These are phyloP conservation scores for Carterocephalus palaemon DNA, from an alignment of 2,888 invertebrate genomes.

Conservation along the genomic window DNA sequence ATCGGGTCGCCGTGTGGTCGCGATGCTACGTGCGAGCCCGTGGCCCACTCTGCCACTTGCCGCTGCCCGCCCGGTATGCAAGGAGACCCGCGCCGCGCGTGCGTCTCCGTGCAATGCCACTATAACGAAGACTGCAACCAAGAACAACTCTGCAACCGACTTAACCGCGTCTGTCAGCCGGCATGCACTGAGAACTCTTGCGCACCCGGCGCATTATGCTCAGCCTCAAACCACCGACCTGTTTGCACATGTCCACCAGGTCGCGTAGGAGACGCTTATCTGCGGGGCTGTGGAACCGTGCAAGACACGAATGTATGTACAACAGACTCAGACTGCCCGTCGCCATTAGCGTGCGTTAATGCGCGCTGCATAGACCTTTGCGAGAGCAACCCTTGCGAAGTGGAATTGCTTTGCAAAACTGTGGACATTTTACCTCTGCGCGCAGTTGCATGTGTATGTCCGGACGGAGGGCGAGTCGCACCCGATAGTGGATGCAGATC, in stretches of 20 bases:
- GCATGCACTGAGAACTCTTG: slow-evolving; percentile 91
- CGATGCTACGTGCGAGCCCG: slow-evolving; percentile 86
- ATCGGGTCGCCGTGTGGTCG: slow-evolving; percentile 86
- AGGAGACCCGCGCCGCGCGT: slow-evolving; percentile 89
- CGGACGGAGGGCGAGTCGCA: slow-evolving; percentile 87
- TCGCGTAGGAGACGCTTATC: slow-evolving; percentile 87
- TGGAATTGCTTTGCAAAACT: slow-evolving; percentile 88
- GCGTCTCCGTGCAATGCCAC: slow-evolving; percentile 90
- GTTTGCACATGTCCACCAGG: slow-evolving; percentile 87
- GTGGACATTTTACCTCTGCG: slow-evolving; percentile 88
- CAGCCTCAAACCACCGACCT: slow-evolving; percentile 86
- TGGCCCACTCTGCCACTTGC: slow-evolving; percentile 88
- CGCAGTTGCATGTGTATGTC: slow-evolving; percentile 92
- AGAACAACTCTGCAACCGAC: slow-evolving; percentile 89
- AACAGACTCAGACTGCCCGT: slow-evolving; percentile 86
- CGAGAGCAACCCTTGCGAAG: slow-evolving; percentile 84
- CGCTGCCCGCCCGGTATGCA: slow-evolving; percentile 91
- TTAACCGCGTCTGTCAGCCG: slow-evolving; percentile 89
- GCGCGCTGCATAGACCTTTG: slow-evolving; percentile 88
- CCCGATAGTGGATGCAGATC: slow-evolving; percentile 84
- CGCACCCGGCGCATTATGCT: slow-evolving; percentile 87
- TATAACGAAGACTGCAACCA: slow-evolving; percentile 94
- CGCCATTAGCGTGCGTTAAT: slow-evolving; percentile 87
- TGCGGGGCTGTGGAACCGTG: slow-evolving; percentile 67
- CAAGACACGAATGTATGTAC: slow-evolving; percentile 81